A percentile compares a stretch with the other conserved stretches of the same genome.
phyloP scores from a whole-genome alignment of 2,888 invertebrate species.

The Holacanthella duospinosa region DNA sequence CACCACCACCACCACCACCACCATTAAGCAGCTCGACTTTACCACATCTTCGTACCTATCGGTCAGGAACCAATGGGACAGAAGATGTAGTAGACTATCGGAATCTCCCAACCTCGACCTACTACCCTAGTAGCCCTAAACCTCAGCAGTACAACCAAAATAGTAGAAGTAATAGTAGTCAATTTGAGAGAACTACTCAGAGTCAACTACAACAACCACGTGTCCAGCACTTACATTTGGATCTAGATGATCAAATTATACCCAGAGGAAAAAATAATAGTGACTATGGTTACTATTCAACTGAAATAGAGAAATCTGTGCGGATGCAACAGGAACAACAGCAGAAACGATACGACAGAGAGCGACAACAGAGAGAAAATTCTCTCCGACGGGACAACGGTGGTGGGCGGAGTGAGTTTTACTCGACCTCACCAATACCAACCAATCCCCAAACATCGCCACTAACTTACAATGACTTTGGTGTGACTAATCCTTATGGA shows the following conservation, averaged over 20 bases:
- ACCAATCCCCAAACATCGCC: not conserved
- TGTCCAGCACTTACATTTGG: conserved; percentile 4
- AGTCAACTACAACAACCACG: not conserved
- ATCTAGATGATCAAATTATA: conserved; percentile 8
- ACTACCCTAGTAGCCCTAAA: not conserved
- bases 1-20: not conserved
- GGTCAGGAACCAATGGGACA: not conserved
- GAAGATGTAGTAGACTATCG: not conserved
- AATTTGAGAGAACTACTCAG: too few relatives aligned
- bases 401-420: not conserved
- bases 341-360: too few relatives aligned
- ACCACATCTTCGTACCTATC: not conserved
- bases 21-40: too few relatives aligned
- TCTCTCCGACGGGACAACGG: not conserved
- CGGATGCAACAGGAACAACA: too few relatives aligned
- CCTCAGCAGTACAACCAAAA: not conserved
- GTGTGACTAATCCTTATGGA: not conserved
- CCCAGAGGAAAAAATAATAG: not conserved
- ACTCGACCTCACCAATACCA: not conserved
- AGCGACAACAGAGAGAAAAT: not conserved
- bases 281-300: not conserved
- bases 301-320: too few relatives aligned
- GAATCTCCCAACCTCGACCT: not conserved
- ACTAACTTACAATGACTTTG: not conserved
- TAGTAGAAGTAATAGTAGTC: too few relatives aligned